These are phyloP conservation scores for Sterna hirundo DNA, from an alignment of 2,113 vertebrate genomes.

Conservation along the genomic window DNA sequence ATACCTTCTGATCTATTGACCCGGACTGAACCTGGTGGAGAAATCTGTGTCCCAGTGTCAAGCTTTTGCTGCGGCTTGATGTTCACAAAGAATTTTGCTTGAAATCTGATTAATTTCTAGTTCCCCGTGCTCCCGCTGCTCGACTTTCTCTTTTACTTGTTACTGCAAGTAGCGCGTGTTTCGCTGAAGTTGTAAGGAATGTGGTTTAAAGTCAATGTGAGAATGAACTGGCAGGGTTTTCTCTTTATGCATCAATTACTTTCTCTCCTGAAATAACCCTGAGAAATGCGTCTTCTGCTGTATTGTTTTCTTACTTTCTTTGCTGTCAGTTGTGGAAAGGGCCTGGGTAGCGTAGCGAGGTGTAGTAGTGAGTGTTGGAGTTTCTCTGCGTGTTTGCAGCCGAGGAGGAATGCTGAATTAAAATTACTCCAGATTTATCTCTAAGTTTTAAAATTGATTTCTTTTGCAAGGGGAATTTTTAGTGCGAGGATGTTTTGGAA, in stretches of 20 bases:
- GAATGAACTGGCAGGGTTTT: constrained; percentile 39
- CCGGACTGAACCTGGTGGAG: not conserved
- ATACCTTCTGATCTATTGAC: constrained; percentile 17
- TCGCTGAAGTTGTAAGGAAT: constrained; percentile 29
- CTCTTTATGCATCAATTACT: constrained; percentile 41
- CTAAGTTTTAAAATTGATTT: not conserved
- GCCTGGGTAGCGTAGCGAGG: not conserved
- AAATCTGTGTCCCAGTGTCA: not conserved
- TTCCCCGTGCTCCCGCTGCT: not conserved
- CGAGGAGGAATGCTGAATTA: constrained; percentile 3
- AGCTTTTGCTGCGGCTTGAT: not conserved
- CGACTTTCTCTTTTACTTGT: not conserved
- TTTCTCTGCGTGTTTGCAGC: not conserved
- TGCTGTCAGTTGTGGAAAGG: not conserved
- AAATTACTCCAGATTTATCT: constrained; percentile 8
- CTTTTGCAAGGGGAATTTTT: constrained; percentile 3
- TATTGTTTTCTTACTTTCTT: not conserved
- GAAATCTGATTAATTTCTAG: not conserved
- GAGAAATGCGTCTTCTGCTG: not conserved
- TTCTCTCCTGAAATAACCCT: constrained; percentile 48
- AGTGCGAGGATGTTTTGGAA: not conserved
- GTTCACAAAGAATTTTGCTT: not conserved
- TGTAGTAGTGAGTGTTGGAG: not conserved
- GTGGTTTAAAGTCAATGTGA: constrained; percentile 39
- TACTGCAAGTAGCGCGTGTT: not conserved